phyloP scores from a whole-genome alignment of 2,113 vertebrate genomes.

The Lagopus muta region DNA sequence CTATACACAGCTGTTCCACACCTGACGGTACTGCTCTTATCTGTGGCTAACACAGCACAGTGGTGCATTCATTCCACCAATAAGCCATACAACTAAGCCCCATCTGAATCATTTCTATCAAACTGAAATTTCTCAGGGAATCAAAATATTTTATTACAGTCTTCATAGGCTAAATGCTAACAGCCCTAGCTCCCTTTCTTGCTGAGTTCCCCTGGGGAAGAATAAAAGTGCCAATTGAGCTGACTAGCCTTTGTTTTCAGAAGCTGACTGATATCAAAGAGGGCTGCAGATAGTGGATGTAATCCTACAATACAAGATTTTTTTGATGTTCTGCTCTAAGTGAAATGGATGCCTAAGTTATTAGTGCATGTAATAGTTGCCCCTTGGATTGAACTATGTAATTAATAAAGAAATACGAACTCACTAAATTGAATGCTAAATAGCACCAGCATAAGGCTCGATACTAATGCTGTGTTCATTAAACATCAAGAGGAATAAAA shows the following conservation, averaged over 20 bases:
- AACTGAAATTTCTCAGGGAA: background rate
- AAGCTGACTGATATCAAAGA: slow-evolving; percentile 16
- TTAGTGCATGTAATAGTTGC: background rate
- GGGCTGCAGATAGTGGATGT: slow-evolving; percentile 22
- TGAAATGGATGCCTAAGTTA: slow-evolving; percentile 15
- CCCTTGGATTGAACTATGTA: background rate
- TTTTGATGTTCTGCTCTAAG: slow-evolving; percentile 48
- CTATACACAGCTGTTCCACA: background rate
- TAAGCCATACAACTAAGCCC: background rate
- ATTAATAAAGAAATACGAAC: slow-evolving; percentile 44
- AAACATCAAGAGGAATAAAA: slow-evolving; percentile 24
- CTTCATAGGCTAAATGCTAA: slow-evolving; percentile 20
- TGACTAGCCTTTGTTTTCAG: slow-evolving; percentile 57
- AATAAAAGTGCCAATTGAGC: slow-evolving; percentile 49
- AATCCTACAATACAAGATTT: slow-evolving; percentile 41
- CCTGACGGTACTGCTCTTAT: background rate
- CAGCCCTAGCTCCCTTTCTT: slow-evolving; percentile 2
- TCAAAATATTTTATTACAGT: slow-evolving; percentile 34
- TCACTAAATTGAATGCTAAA: slow-evolving; percentile 5
- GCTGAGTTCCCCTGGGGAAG: background rate
- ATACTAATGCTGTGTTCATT: slow-evolving; percentile 27
- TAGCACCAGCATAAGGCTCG: background rate
- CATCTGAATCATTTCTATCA: background rate
- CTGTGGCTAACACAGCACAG: background rate
- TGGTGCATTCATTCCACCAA: background rate